Conservation (phyloP, 2,888 invertebrate species). For the Hedychridium roseum region DNA sequence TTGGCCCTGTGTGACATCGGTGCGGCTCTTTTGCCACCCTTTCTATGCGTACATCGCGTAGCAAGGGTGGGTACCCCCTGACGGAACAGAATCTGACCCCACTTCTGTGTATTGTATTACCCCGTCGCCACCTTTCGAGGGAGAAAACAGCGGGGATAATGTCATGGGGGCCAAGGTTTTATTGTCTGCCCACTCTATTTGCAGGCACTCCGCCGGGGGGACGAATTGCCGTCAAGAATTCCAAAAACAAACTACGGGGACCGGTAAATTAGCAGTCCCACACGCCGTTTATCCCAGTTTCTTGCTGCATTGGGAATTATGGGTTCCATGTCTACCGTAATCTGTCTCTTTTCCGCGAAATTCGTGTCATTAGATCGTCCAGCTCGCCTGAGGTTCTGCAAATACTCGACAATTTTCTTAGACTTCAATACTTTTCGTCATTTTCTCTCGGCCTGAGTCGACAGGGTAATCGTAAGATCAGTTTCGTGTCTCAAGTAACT, state of each 20-base stretch:
- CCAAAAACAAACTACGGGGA: constrained; percentile 25
- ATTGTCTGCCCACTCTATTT: constrained; percentile 46
- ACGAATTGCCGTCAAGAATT: constrained; percentile 27
- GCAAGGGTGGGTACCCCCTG: constrained; percentile 45
- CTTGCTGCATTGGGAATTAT: no score
- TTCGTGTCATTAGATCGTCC: no score
- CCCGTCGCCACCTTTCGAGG: constrained; percentile 50
- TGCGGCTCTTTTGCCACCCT: constrained; percentile 16
- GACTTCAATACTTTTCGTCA: no score
- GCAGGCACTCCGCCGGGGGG: constrained; percentile 29
- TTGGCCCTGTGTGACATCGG: constrained; percentile 26
- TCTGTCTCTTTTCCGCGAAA: no score
- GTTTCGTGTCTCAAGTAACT: no score
- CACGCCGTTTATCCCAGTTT: constrained; percentile 9
- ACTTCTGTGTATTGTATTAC: constrained; percentile 54
- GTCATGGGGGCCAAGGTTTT: constrained; percentile 48
- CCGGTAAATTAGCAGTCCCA: constrained; percentile 21
- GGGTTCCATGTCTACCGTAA: no score
- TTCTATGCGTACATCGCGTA: constrained; percentile 18
- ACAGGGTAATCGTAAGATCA: no score
- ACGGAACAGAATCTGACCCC: constrained; percentile 57
- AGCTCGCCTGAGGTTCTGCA: no score
- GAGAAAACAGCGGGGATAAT: constrained; percentile 46
- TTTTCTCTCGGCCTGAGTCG: no score
- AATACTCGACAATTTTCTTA: no score